Evolutionary conservation across 2,888 invertebrate genomes (phyloP).

Genomic region (Thysanoteuthis rhombus): DNA sequence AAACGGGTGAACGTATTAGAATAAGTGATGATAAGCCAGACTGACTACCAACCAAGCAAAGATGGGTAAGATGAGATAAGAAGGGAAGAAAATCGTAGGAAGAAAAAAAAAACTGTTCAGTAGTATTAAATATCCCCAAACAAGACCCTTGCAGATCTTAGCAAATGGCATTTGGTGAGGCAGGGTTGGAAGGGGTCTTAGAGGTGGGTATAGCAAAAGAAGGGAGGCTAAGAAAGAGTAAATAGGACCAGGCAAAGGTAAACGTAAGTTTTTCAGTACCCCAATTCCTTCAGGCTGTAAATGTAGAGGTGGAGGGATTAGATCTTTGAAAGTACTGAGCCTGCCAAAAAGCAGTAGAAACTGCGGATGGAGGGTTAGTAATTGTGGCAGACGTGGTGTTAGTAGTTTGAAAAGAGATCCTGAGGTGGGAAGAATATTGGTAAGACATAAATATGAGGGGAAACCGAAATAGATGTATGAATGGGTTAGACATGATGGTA

Average conservation of each 20-base stretch:
- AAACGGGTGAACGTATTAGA: not conserved
- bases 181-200: too few relatives aligned
- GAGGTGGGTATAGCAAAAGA: not conserved
- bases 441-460: not conserved
- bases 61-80: not conserved
- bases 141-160: not conserved
- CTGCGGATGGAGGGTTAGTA: not conserved
- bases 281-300: not conserved
- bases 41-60: too few relatives aligned
- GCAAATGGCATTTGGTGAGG: not conserved
- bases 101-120: not conserved
- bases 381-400: not conserved
- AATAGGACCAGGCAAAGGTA: not conserved
- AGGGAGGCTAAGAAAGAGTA: not conserved
- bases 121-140: not conserved
- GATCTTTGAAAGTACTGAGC: not conserved
- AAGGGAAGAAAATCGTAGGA: not conserved
- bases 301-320: not conserved
- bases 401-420: not conserved
- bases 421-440: not conserved
- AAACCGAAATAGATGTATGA: not conserved
- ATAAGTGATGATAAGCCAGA: not conserved
- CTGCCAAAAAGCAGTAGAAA: not conserved
- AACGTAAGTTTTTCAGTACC: not conserved
- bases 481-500: not conserved